Conservation (phyloP, 2,888 invertebrate species). For the Drosophila mimetica region DNA sequence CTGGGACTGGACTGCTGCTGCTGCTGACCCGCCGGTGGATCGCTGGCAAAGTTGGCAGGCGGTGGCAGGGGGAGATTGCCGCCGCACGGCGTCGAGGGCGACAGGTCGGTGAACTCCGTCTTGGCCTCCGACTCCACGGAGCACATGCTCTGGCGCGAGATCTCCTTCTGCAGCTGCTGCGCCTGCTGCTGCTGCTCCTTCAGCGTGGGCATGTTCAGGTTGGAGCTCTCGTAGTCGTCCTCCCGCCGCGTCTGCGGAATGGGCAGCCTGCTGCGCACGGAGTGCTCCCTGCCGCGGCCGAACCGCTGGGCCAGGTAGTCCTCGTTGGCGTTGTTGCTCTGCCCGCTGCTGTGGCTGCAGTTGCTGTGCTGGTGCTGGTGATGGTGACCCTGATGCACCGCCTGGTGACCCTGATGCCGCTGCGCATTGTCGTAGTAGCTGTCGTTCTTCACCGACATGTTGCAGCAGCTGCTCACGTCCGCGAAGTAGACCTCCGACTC, state of each 20-base stretch:
- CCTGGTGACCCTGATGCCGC: conserved; percentile 54
- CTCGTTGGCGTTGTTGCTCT: conserved; percentile 80
- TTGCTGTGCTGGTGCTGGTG: conserved; percentile 71
- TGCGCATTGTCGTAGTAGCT: conserved; percentile 84
- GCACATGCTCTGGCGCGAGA: conserved; percentile 84
- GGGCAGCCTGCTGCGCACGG: conserved; percentile 86
- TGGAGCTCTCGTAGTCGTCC: conserved; percentile 83
- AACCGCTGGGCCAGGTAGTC: conserved; percentile 87
- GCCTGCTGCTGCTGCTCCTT: conserved; percentile 68
- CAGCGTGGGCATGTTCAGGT: conserved; percentile 62
- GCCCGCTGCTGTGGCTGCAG: conserved; percentile 71
- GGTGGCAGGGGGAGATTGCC: conserved; percentile 62
- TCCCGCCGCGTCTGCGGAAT: conserved; percentile 84
- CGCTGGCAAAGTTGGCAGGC: conserved; percentile 72
- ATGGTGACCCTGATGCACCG: conserved; percentile 46
- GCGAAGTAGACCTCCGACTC: conserved; percentile 95
- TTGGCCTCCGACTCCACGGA: conserved; percentile 84
- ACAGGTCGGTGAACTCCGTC: conserved; percentile 84
- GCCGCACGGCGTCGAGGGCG: conserved; percentile 83
- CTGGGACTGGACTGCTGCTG: conserved; percentile 61
- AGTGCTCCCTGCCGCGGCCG: conserved; percentile 86
- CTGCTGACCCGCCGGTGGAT: conserved; percentile 50
- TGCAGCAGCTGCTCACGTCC: conserved; percentile 93
- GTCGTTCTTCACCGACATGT: conserved; percentile 88
- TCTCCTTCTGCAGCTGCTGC: conserved; percentile 82